Conservation (phyloP, 2,113 vertebrate genomes). For the Corvus hawaiiensis region DNA sequence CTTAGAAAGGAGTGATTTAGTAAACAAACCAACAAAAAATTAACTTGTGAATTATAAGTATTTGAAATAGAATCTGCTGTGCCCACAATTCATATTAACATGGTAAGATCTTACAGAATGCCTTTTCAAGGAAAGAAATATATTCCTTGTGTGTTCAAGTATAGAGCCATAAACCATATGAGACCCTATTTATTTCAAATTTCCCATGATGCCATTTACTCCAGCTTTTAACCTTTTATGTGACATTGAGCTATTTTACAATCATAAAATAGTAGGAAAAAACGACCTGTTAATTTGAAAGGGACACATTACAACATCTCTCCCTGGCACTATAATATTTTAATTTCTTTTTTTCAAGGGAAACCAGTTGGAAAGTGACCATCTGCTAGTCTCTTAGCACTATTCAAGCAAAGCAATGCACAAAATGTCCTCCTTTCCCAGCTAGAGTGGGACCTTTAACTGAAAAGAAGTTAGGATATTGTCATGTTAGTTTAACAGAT, state of each 20-base stretch:
- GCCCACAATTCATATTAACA: constrained; percentile 8
- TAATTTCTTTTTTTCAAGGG: constrained; percentile 81
- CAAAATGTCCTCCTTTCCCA: constrained; percentile 72
- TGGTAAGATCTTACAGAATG: background rate
- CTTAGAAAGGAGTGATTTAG: background rate
- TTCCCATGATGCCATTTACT: constrained; percentile 74
- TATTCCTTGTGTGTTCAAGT: constrained; percentile 65
- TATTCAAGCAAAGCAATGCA: constrained; percentile 79
- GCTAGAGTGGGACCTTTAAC: constrained; percentile 69
- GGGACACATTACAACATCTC: constrained; percentile 74
- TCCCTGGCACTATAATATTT: constrained; percentile 81
- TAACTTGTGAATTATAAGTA: constrained; percentile 19
- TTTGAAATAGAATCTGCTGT: constrained; percentile 16
- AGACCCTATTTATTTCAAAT: constrained; percentile 72
- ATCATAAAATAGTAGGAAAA: constrained; percentile 69
- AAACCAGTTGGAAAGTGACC: constrained; percentile 90
- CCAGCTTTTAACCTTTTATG: constrained; percentile 77
- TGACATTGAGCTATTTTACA: constrained; percentile 74
- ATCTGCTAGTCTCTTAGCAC: constrained; percentile 79
- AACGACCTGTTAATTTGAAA: constrained; percentile 75
- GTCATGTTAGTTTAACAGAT: constrained; percentile 13
- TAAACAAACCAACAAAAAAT: constrained; percentile 19
- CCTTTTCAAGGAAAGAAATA: constrained; percentile 57
- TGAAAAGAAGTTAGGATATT: constrained; percentile 47
- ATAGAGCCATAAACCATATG: constrained; percentile 71